These are phyloP conservation scores for Piprites chloris DNA, from an alignment of 2,113 vertebrate genomes.

Conservation along the genomic window DNA sequence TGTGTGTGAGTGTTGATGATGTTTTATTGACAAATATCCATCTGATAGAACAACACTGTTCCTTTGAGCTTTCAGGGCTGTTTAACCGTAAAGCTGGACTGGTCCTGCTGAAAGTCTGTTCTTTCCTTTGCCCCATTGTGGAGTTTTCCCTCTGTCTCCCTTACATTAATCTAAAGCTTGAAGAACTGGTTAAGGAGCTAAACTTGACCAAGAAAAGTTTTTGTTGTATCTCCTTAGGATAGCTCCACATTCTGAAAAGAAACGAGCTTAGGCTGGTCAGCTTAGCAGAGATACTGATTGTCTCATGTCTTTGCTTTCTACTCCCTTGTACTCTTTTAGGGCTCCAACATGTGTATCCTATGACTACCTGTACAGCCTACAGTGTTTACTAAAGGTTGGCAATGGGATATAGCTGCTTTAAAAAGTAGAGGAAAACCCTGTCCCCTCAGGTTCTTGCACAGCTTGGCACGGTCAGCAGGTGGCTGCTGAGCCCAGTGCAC, in stretches of 20 bases:
- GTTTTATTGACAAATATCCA: not conserved
- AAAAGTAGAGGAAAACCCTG: not conserved
- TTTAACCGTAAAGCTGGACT: not conserved
- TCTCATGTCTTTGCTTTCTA: not conserved
- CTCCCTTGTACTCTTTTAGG: accelerated
- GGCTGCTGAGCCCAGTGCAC: not conserved
- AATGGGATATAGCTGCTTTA: not conserved
- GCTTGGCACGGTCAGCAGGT: not conserved
- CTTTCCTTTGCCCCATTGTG: not conserved
- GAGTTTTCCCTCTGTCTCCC: not conserved
- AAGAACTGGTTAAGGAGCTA: not conserved
- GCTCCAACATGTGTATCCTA: not conserved
- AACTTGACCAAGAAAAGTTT: not conserved
- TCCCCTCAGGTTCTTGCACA: not conserved
- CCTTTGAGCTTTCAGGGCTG: not conserved
- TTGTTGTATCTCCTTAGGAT: not conserved
- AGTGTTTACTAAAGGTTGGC: not conserved
- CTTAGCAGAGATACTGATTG: not conserved
- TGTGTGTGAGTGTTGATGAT: not conserved
- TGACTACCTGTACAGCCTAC: not conserved
- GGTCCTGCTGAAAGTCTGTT: not conserved
- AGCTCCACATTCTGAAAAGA: not conserved
- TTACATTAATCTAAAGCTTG: not conserved
- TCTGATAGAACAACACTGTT: not conserved
- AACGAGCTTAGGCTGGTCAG: not conserved